phyloP scores from a whole-genome alignment of 2,797 vertebrate species.

The Alectoris magna region DNA sequence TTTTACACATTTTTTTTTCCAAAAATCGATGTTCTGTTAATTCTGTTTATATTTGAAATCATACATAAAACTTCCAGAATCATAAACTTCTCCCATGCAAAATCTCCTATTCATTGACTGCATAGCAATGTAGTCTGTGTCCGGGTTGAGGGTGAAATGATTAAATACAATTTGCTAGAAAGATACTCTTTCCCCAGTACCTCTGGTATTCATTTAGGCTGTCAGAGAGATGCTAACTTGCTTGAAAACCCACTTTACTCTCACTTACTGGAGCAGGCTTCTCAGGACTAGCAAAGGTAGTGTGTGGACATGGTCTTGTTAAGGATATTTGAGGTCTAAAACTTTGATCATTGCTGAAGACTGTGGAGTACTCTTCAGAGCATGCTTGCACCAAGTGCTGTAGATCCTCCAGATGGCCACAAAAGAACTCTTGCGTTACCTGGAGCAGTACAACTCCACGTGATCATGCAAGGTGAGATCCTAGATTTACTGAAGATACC shows the following conservation, averaged over 20 bases:
- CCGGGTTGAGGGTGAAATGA: background rate
- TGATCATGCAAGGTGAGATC: background rate
- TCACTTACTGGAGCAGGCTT: background rate
- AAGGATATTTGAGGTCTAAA: background rate
- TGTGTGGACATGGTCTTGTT: background rate
- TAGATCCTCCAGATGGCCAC: background rate
- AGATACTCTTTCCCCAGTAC: background rate
- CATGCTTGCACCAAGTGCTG: background rate
- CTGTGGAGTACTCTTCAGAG: background rate
- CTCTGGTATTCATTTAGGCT: background rate
- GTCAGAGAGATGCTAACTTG: background rate
- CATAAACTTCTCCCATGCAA: constrained; percentile 17
- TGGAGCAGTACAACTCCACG: background rate
- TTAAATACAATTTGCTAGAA: constrained; percentile 51
- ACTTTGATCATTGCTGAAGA: background rate
- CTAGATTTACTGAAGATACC: background rate
- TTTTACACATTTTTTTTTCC: background rate
- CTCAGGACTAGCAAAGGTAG: background rate
- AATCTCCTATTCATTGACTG: constrained; percentile 50
- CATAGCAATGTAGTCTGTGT: constrained; percentile 37
- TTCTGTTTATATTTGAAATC: constrained; percentile 45
- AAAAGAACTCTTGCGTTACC: background rate
- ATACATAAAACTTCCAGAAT: constrained; percentile 60
- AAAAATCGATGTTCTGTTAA: constrained; percentile 10
- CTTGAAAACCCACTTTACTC: background rate